These are phyloP conservation scores for Escarpia spicata DNA, from an alignment of 2,888 invertebrate species.

Conservation along the genomic window DNA sequence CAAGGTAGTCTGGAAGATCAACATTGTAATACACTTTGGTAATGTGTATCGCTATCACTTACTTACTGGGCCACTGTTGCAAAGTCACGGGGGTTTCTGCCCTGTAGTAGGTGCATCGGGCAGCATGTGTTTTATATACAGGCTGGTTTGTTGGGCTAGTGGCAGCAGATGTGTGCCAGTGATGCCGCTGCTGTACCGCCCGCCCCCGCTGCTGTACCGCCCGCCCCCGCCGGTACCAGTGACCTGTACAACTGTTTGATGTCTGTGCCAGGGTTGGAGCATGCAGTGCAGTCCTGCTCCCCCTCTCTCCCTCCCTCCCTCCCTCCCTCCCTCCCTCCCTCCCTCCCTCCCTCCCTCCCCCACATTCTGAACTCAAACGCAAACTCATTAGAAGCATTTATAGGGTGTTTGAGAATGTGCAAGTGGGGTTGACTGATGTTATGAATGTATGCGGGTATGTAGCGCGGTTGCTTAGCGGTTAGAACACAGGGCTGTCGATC, in stretches of 20 bases:
- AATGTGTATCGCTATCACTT: not conserved
- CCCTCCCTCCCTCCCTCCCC: not conserved
- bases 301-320: not conserved
- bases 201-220: not conserved
- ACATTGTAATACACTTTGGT: not conserved
- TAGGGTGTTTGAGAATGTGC: not conserved
- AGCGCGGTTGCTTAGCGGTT: too few relatives aligned
- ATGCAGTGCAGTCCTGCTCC: not conserved
- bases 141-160: not conserved
- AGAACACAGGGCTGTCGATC: too few relatives aligned
- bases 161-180: not conserved
- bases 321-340: not conserved
- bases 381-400: too few relatives aligned
- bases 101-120: not conserved
- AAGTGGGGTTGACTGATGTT: not conserved
- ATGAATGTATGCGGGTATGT: too few relatives aligned
- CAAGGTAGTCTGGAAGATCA: not conserved
- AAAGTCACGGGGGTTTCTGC: not conserved
- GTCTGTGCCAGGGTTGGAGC: not conserved
- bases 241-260: not conserved
- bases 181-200: not conserved
- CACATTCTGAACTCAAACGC: not conserved
- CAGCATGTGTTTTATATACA: not conserved
- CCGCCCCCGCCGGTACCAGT: not conserved
- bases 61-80: not conserved